Evolutionary conservation across 64 coral and sea anemone genomes (phyloP), one percentile per base, ranked within the genome.

Genomic region (Acropora tenuis): DNA sequence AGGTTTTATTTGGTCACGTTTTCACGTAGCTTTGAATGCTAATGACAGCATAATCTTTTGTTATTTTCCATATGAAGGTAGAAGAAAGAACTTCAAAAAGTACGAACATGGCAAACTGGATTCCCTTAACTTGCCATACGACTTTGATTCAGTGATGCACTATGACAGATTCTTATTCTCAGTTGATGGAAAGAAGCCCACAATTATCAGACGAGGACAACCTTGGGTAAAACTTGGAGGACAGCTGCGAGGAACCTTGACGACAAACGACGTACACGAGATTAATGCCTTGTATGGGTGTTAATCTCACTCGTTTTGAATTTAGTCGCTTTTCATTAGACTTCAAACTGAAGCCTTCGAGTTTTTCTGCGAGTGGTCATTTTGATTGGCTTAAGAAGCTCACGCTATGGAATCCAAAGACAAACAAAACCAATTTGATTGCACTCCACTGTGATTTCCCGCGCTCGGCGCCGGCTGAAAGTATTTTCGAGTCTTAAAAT

Each of bases 101-200:
- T 97, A 97, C 73, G 89, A 79, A 0, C 95, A 97, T 17, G 95
- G 95, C n/a, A 82, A 75, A 76, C 1, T 97, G 9, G 95, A 97
- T 15, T 79, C 71, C 0, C 58, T 97, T 2, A 50, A 50, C 43
- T 85, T 97, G 4, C 9, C 85, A 2, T 97, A 97, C 73, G 95
- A 97, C 83, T 93, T 78, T 47, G 48, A 78, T 0, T 97, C 95
- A 13, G 18, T 97, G 5, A 97, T 97, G 95, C 95, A 97, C 65
- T 97, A 97, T 18, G 95, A 97, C 42, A 89, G 92, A 55, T 79
- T 49, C n/a, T 77, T 97, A 78, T 97, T 61, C 55, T 93, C 95
- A 41, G 42, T 83, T 41, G 87, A 89, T 60, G 69, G 59, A 2
- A 77, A 16, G 16, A 87, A 46, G 50, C 95, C 95, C 2, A 97